A percentile compares a stretch with the other conserved stretches of the same genome.
phyloP scores from a whole-genome alignment of 2,113 vertebrate species.

The Prionailurus bengalensis region DNA sequence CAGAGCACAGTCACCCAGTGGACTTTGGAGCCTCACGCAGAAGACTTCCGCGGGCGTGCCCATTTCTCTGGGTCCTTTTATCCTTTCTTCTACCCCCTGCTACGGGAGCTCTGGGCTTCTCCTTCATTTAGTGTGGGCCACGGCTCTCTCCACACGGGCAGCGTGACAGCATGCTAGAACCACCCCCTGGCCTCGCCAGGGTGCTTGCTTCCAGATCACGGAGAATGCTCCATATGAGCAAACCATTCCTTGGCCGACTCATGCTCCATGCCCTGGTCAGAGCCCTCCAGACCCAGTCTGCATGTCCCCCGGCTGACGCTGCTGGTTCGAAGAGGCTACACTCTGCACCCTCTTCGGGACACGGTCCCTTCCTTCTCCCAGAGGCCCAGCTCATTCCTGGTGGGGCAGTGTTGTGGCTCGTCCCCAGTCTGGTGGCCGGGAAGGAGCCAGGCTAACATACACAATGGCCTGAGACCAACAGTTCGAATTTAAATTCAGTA shows the following conservation, averaged over 20 bases:
- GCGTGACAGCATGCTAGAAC: fast-evolving
- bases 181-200: not conserved
- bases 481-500: not conserved
- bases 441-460: not conserved
- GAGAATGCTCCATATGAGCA: fast-evolving
- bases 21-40: too few relatives aligned
- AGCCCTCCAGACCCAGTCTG: too few relatives aligned
- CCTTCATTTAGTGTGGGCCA: too few relatives aligned
- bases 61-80: too few relatives aligned
- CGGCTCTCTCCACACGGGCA: not conserved
- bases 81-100: too few relatives aligned
- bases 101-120: not conserved
- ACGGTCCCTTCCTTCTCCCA: not conserved
- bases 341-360: not conserved
- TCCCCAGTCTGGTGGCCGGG: fast-evolving
- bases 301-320: not conserved
- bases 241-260: not conserved
- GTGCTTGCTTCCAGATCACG: fast-evolving
- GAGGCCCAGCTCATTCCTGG: too few relatives aligned
- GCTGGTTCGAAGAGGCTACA: too few relatives aligned
- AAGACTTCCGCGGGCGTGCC: not conserved
- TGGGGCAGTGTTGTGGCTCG: not conserved
- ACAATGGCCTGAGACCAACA: fast-evolving
- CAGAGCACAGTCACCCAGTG: fast-evolving
- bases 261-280: fast-evolving